Base-by-base conservation (phyloP, 2,888 invertebrate species). In the Lithophane ornitopus region DNA sequence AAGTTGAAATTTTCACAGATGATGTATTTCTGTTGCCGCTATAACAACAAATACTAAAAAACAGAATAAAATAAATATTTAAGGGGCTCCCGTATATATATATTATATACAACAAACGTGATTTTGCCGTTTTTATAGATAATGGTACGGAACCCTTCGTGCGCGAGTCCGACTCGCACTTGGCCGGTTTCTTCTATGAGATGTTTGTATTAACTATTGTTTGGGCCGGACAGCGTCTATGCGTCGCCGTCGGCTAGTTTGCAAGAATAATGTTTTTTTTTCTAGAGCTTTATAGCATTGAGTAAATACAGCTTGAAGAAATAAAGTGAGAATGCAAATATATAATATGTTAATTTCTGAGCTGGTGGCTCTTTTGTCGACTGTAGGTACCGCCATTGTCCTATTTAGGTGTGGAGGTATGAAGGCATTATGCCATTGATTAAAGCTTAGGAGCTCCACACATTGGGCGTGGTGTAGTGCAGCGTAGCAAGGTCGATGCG, bases 401-500 rank as follows among this genome's bases (percentile, higher is more conserved):
- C 26, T 12, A 67, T 11, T 46, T 44, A 56, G 34, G 19, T 56
- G 52, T 22, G 52, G 22, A 59, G 58, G 28, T 72, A 77, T 41
- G 22, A 72, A 66, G n/a, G 81, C 28, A 59, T 74, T 78, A 81
- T 46, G 52, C n/a, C 75, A 73, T 80, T 78, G 73, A 78, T 78
- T 54, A 59, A n/a, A 81, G 65, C 75, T 74, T 66, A 81, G 59
- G 6, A 59, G 59, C 26, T 46, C 16, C 19, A 46, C 39, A 74
- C n/a, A n/a, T 12, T 28, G 74, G 63, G 59, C 3, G 44, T 14
- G 39, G 28, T 46, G 34, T 22, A 26, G 22, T 72, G 28, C 73
- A 74, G 8, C 19, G 26, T 9, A 4, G 52, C n/a, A 65, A 52
- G 22, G n/a, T 28, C n/a, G 52, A 44, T 22, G 14, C 19, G 16